A percentile compares a stretch with the other conserved stretches of the same genome.
These are phyloP conservation scores for Meteorus sp. DNA, from an alignment of 1,140 invertebrate species.

Conservation along the genomic window DNA sequence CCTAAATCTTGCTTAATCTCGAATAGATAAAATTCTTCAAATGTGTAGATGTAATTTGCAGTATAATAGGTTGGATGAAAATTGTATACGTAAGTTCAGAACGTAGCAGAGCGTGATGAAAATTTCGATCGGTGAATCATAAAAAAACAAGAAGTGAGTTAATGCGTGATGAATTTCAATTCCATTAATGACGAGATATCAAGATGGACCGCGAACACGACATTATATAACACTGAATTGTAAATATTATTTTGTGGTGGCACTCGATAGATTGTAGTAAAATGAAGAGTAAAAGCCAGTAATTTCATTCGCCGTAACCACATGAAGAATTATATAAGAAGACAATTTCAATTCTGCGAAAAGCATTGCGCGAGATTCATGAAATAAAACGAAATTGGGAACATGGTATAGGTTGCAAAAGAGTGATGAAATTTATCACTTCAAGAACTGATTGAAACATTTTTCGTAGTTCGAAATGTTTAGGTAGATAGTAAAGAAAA, in stretches of 20 bases:
- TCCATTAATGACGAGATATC: too few species aligned
- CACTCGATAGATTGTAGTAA: slow-evolving; percentile 6
- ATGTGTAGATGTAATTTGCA: slow-evolving; percentile 1
- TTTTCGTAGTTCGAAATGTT: slow-evolving; percentile 43
- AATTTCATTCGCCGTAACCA: too few species aligned
- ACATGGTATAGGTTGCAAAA: too few species aligned
- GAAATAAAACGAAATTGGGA: not conserved
- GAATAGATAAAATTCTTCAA: not conserved
- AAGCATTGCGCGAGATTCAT: not conserved
- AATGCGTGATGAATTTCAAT: too few species aligned
- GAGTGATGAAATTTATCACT: slow-evolving; percentile 11
- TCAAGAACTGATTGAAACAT: slow-evolving; percentile 47
- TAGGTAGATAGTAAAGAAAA: slow-evolving; percentile 36
- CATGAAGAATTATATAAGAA: too few species aligned
- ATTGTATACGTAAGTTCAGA: not conserved
- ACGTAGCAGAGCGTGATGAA: too few species aligned
- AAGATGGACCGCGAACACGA: too few species aligned
- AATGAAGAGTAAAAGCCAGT: not conserved
- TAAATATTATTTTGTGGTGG: slow-evolving; percentile 9
- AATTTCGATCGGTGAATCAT: too few species aligned
- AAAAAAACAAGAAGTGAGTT: too few species aligned
- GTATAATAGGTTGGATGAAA: not conserved
- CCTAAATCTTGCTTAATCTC: slow-evolving; percentile 20
- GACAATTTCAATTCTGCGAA: not conserved
- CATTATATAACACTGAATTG: not conserved